Evolutionary conservation across 2,113 vertebrate genomes (phyloP).

Genomic region (Rhombomys opimus): DNA sequence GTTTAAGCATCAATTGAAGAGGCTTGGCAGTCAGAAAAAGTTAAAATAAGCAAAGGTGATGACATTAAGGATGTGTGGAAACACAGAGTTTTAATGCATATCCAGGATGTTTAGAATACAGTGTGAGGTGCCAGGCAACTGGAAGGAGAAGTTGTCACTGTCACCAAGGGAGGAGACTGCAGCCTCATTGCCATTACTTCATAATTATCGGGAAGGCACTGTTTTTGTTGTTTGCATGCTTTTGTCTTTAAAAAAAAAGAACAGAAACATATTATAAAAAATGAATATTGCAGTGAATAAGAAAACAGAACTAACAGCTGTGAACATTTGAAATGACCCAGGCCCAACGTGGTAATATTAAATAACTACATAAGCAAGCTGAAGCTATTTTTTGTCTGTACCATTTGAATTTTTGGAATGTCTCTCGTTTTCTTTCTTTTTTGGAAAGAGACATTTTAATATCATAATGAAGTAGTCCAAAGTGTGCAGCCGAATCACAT

Average conservation of each 20-base stretch:
- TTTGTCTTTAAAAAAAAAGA: background rate
- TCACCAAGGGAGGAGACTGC: background rate
- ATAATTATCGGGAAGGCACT: background rate
- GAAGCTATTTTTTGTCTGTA: constrained; percentile 26
- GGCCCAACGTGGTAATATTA: background rate
- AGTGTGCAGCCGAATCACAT: constrained; percentile 38
- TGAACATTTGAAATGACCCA: constrained; percentile 49
- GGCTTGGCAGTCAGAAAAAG: constrained; percentile 8
- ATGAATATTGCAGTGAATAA: constrained; percentile 49
- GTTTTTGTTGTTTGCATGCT: background rate
- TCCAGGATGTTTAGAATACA: background rate
- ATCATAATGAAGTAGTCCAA: constrained; percentile 32
- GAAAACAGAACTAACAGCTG: background rate
- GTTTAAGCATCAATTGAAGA: constrained; percentile 1
- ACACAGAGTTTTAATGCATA: background rate
- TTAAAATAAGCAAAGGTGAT: background rate
- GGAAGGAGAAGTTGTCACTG: background rate
- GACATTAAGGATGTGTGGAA: constrained; percentile 22
- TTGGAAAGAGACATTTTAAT: constrained; percentile 28
- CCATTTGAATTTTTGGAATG: constrained; percentile 46
- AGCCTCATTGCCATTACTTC: no score
- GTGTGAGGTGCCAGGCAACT: background rate
- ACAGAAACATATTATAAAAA: background rate
- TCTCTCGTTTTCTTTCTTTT: background rate
- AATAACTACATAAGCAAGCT: background rate